phyloP scores from a whole-genome alignment of 2,113 vertebrate genomes.

The Phylloscopus whistleri region DNA sequence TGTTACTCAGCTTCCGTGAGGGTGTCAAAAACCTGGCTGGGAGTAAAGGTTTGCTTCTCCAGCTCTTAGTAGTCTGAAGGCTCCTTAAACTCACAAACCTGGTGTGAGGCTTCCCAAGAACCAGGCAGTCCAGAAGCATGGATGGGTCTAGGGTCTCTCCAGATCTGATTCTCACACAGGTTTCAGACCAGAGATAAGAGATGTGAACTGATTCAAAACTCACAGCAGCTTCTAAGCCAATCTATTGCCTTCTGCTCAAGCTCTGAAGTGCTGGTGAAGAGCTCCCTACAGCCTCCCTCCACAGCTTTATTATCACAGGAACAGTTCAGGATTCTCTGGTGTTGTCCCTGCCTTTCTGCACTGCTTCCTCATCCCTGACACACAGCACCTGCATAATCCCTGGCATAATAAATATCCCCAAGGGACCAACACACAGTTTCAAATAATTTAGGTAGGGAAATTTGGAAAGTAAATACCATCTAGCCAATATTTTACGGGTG shows the following conservation, averaged over 20 bases:
- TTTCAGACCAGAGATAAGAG: background rate
- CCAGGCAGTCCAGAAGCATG: background rate
- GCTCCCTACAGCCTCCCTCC: background rate
- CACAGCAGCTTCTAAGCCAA: background rate
- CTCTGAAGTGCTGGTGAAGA: background rate
- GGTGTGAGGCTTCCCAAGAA: background rate
- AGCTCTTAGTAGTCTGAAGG: background rate
- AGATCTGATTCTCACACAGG: background rate
- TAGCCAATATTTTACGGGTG: background rate
- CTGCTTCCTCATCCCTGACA: background rate
- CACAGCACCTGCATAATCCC: no score
- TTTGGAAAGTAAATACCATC: background rate
- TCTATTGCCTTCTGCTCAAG: background rate
- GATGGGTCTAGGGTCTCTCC: background rate
- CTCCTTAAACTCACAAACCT: background rate
- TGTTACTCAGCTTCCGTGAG: background rate
- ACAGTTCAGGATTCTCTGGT: background rate
- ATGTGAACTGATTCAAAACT: fast-evolving
- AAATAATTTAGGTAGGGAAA: background rate
- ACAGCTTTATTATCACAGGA: background rate
- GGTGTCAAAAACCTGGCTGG: background rate
- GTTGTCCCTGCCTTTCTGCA: background rate
- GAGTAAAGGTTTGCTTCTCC: background rate
- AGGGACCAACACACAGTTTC: background rate
- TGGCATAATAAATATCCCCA: background rate